Conservation (phyloP, 2,113 vertebrate genomes). For the Cephalophus harveyi region DNA sequence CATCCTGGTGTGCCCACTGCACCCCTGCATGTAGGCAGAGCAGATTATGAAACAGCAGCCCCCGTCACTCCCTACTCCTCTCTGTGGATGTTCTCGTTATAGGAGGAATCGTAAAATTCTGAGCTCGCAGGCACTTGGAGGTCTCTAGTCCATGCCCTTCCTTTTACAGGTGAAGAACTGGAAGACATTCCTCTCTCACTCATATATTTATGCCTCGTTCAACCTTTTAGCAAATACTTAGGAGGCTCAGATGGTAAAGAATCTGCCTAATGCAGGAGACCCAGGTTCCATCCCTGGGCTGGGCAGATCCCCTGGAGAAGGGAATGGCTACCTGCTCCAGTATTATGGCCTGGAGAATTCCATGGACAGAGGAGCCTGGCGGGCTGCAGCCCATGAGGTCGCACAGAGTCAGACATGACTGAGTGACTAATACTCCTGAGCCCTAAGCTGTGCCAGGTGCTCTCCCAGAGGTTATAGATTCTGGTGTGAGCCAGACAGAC, state of each 20-base stretch:
- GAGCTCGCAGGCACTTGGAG: neutral
- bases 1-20: fast-evolving
- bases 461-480: neutral
- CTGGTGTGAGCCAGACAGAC: neutral
- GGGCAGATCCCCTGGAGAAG: neutral
- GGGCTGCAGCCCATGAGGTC: neutral
- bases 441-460: neutral
- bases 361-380: neutral
- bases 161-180: neutral
- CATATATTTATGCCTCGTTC: neutral
- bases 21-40: fast-evolving
- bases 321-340: neutral
- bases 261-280: neutral
- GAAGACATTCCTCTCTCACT: neutral
- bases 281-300: neutral
- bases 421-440: neutral
- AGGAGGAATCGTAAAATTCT: neutral
- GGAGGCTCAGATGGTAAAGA: neutral
- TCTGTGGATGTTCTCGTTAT: neutral
- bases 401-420: neutral
- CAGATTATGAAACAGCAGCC: neutral
- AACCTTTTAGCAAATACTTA: neutral
- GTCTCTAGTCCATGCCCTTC: neutral
- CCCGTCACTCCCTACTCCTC: fast-evolving
- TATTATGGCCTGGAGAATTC: neutral